A percentile compares a stretch with the other conserved stretches of the same genome.
These are phyloP conservation scores for Hippocampus kuda DNA, from an alignment of 2,797 vertebrate genomes.

Conservation along the genomic window DNA sequence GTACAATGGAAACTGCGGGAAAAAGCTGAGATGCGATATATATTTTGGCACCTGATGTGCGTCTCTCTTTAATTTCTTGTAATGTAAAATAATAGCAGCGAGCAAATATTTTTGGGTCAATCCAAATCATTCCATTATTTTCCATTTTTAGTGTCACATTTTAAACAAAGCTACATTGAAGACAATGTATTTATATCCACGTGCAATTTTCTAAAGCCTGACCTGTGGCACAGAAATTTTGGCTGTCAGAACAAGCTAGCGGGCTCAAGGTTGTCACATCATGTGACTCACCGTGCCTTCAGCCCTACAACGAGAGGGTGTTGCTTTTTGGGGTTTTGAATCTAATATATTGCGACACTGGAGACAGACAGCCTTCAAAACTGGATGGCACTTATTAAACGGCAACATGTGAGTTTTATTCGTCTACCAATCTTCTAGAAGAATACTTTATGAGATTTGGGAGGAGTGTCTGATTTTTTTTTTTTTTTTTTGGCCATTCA, in stretches of 20 bases:
- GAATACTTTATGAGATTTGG: too few species aligned
- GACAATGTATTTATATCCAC: background rate
- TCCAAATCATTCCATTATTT: background rate
- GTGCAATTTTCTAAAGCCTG: background rate
- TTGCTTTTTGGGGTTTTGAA: constrained; percentile 27
- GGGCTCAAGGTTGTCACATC: constrained; percentile 32
- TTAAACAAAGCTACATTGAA: background rate
- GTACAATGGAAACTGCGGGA: constrained; percentile 28
- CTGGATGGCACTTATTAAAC: constrained; percentile 2
- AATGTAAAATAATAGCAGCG: background rate
- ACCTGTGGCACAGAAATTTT: constrained; percentile 11
- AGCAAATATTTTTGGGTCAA: background rate
- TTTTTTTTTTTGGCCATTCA: too few species aligned
- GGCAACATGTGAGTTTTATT: background rate
- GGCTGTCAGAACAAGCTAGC: constrained; percentile 29
- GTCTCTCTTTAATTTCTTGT: background rate
- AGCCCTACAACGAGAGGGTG: constrained; percentile 25
- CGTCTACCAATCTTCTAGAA: too few species aligned
- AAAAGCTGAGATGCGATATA: constrained; percentile 28
- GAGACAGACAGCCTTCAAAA: background rate
- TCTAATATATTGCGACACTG: constrained; percentile 19
- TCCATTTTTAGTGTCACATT: background rate
- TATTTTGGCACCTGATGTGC: constrained; percentile 26
- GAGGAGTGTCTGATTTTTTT: too few species aligned
- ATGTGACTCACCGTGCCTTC: constrained; percentile 30